Evolutionary conservation across 1,140 invertebrate genomes (phyloP).

Genomic region (Ceratina australensis): DNA sequence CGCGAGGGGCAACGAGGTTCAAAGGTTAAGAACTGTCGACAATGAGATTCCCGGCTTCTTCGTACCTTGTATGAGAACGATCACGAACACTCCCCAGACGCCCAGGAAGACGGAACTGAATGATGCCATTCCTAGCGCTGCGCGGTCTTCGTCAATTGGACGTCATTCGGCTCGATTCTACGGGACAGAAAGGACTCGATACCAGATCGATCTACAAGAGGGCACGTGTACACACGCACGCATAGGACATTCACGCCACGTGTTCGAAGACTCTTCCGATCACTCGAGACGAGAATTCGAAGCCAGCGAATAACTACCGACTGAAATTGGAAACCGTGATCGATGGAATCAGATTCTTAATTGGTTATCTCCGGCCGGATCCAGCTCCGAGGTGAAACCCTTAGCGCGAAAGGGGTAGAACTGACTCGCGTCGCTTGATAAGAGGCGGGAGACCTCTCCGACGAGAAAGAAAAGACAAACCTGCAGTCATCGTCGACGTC

Average conservation of each 20-base stretch:
- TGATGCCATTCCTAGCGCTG: conserved; percentile 76
- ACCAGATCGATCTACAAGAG: conserved; percentile 12
- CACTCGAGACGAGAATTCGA: not conserved
- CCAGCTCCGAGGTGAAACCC: not conserved
- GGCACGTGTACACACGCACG: not conserved
- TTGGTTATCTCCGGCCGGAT: conserved; percentile 23
- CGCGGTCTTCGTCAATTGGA: conserved; percentile 74
- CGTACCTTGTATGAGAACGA: conserved; percentile 76
- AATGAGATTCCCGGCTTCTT: too few species aligned
- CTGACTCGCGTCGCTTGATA: conserved; percentile 11
- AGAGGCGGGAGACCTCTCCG: not conserved
- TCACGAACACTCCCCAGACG: conserved; percentile 77
- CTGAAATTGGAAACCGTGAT: not conserved
- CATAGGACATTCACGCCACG: not conserved
- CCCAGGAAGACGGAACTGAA: conserved; percentile 77
- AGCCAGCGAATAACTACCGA: too few species aligned
- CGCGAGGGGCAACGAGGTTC: too few species aligned
- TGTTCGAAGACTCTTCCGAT: not conserved
- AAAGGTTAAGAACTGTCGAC: conserved; percentile 26
- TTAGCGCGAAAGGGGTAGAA: not conserved
- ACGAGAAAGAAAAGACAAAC: conserved; percentile 59
- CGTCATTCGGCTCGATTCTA: conserved; percentile 74
- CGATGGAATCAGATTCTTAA: conserved; percentile 25
- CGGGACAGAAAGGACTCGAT: conserved; percentile 33
- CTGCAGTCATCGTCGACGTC: conserved; percentile 56